Evolutionary conservation across 1,140 invertebrate species (phyloP).

Genomic region (Laupala kohalensis): DNA sequence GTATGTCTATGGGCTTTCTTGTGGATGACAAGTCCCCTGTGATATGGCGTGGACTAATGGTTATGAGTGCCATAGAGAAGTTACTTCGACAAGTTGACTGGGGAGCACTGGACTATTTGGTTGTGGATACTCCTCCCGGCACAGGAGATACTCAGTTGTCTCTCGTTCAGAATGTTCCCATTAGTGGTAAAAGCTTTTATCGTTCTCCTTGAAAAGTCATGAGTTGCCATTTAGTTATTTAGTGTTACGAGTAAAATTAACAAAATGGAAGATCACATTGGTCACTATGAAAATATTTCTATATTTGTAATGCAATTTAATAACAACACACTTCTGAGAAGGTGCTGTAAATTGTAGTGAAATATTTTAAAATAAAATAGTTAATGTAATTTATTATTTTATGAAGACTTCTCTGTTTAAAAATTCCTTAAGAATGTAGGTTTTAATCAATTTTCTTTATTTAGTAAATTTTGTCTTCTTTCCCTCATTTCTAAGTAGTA

Average conservation of each 20-base stretch:
- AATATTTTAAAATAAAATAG: no score
- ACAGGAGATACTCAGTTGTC: conserved; percentile 85
- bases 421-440: no score
- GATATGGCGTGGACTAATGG: conserved; percentile 84
- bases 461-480: no score
- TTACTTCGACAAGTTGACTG: conserved; percentile 70
- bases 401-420: no score
- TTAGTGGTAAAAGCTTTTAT: conserved; percentile 52
- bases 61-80: conserved; percentile 84
- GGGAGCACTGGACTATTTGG: conserved; percentile 64
- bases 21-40: conserved; percentile 63
- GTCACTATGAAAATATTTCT: not conserved
- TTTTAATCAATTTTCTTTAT: no score
- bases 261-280: not conserved
- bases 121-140: conserved; percentile 83
- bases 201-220: no score
- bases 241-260: not conserved
- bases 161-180: conserved; percentile 71
- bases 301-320: no score
- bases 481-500: no score
- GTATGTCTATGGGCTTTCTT: conserved; percentile 85
- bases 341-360: no score
- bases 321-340: no score
- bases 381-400: no score
- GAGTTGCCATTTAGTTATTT: not conserved